A percentile compares a stretch with the other conserved stretches of the same genome.
phyloP scores from a whole-genome alignment of 2,888 invertebrate genomes.

The Dromius quadrimaculatus region DNA sequence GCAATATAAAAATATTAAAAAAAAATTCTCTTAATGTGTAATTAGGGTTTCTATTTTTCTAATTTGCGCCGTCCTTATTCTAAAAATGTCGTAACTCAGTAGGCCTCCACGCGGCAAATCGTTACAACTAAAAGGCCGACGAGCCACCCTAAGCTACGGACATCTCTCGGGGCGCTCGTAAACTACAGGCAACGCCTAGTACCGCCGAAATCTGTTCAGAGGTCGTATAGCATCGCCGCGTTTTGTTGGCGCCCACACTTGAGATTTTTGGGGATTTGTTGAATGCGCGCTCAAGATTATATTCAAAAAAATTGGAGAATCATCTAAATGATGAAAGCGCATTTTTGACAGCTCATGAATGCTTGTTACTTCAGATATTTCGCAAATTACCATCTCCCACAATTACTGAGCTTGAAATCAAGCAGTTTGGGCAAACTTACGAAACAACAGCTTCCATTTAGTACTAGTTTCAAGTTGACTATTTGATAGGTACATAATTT shows the following conservation, averaged over 20 bases:
- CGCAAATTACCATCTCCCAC: no score
- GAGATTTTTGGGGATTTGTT: conserved; percentile 25
- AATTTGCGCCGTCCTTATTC: conserved; percentile 2
- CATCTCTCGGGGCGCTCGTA: conserved; percentile 54
- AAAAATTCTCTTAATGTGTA: conserved; percentile 18
- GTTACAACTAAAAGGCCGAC: conserved; percentile 26
- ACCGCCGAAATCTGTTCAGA: conserved; percentile 55
- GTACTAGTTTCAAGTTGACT: no score
- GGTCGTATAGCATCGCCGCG: conserved; percentile 50
- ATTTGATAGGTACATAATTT: no score
- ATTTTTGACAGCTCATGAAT: no score
- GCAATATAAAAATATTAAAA: neutral
- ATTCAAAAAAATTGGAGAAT: no score
- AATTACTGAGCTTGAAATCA: no score
- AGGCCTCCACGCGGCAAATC: conserved; percentile 43
- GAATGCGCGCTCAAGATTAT: conserved; percentile 1
- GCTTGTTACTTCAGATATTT: no score
- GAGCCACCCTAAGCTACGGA: conserved; percentile 54
- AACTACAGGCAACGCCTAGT: conserved; percentile 54
- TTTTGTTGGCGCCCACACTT: conserved; percentile 7
- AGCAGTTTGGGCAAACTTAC: no score
- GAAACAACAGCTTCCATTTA: no score
- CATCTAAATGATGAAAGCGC: no score
- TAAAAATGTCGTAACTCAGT: conserved; percentile 27
- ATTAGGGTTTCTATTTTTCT: neutral